phyloP scores from a whole-genome alignment of 2,113 vertebrate genomes.

The Butorides virescens region DNA sequence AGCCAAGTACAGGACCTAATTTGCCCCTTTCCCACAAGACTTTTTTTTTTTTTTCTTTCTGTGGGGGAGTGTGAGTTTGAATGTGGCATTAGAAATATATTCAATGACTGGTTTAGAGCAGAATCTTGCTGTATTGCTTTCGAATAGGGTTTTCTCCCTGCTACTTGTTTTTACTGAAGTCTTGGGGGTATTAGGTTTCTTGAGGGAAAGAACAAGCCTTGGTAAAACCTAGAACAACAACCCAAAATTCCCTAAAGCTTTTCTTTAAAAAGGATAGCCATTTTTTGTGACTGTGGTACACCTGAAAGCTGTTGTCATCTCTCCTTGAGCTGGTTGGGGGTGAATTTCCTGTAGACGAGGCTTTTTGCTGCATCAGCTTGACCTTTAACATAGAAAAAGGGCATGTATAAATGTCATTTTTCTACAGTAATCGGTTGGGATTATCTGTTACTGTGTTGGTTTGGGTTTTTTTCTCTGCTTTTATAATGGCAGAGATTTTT shows the following conservation, averaged over 20 bases:
- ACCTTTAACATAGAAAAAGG: constrained; percentile 28
- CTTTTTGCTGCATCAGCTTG: neutral
- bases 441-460: neutral
- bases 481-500: neutral
- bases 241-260: neutral
- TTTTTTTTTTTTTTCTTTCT: neutral
- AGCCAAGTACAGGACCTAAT: constrained; percentile 6
- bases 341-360: neutral
- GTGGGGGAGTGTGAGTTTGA: neutral
- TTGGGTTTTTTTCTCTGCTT: neutral
- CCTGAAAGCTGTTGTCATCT: neutral
- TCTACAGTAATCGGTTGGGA: neutral
- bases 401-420: constrained; percentile 18
- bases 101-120: neutral
- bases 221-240: neutral
- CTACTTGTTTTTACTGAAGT: neutral
- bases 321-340: neutral
- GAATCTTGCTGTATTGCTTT: neutral
- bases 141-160: neutral
- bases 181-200: neutral
- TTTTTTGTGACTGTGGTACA: neutral
- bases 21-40: neutral
- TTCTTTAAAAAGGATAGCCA: neutral
- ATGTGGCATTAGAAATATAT: neutral
- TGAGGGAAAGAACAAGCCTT: neutral